Conservation (phyloP, 1,140 invertebrate species). For the Musca vetustissima region DNA sequence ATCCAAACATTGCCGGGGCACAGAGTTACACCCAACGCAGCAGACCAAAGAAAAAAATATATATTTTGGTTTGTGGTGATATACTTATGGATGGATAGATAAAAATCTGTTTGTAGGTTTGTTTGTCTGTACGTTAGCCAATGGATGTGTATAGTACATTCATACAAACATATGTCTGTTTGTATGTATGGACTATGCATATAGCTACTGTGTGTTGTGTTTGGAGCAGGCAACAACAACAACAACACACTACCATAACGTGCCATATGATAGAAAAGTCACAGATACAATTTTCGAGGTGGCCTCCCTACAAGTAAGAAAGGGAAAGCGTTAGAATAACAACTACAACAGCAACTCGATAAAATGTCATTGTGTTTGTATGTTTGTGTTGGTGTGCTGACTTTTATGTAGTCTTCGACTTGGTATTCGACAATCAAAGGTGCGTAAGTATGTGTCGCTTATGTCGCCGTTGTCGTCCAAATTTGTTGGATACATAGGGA, state of each 20-base stretch:
- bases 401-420: neutral
- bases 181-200: neutral
- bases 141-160: neutral
- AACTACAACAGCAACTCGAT: neutral
- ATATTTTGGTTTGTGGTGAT: constrained; percentile 5
- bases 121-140: neutral
- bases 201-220: neutral
- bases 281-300: neutral
- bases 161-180: neutral
- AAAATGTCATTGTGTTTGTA: neutral
- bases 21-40: neutral
- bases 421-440: neutral
- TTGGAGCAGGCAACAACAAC: too few relatives aligned
- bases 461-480: neutral
- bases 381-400: neutral
- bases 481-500: neutral
- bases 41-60: too few relatives aligned
- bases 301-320: constrained; percentile 25
- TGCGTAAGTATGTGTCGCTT: constrained; percentile 10
- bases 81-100: constrained; percentile 1
- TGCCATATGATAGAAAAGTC: neutral
- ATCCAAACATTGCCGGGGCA: neutral
- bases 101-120: too few relatives aligned
- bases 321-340: constrained; percentile 27
- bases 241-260: too few relatives aligned